These are phyloP conservation scores for Sphaerophoria taeniata DNA, from an alignment of 2,888 invertebrate species.

Conservation along the genomic window DNA sequence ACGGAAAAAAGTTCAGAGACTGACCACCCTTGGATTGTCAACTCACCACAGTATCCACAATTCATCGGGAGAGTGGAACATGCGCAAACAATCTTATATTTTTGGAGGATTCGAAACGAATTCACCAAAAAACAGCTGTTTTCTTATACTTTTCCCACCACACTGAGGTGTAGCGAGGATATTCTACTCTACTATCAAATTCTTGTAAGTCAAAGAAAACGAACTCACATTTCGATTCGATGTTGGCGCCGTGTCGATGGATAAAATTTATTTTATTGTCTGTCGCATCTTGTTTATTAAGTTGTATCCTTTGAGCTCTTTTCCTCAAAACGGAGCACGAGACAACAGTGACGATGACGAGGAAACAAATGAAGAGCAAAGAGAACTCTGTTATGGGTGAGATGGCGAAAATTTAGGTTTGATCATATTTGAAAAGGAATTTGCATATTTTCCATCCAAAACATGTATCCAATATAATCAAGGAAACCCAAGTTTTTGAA, in stretches of 20 bases:
- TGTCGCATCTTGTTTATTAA: slow-evolving; percentile 33
- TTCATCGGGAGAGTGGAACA: slow-evolving; percentile 2
- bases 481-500: slow-evolving; percentile 29
- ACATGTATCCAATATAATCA: slow-evolving; percentile 27
- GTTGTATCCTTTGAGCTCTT: slow-evolving; percentile 19
- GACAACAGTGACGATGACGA: background rate
- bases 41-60: slow-evolving; percentile 15
- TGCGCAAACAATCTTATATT: background rate
- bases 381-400: background rate
- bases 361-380: too few relatives aligned
- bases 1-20: background rate
- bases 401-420: slow-evolving; percentile 20
- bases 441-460: slow-evolving; percentile 30
- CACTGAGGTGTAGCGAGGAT: too few relatives aligned
- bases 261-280: slow-evolving; percentile 30
- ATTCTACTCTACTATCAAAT: too few relatives aligned
- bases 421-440: slow-evolving; percentile 30
- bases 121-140: background rate
- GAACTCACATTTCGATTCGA: slow-evolving; percentile 3
- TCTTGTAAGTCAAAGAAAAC: background rate
- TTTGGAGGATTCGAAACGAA: background rate
- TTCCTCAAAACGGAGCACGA: background rate
- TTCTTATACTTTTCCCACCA: background rate
- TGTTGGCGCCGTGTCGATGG: slow-evolving; percentile 13
- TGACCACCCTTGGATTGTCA: background rate